Base-by-base conservation (phyloP, 23 tunicate genomes). In the Botrylloides violaceus region DNA sequence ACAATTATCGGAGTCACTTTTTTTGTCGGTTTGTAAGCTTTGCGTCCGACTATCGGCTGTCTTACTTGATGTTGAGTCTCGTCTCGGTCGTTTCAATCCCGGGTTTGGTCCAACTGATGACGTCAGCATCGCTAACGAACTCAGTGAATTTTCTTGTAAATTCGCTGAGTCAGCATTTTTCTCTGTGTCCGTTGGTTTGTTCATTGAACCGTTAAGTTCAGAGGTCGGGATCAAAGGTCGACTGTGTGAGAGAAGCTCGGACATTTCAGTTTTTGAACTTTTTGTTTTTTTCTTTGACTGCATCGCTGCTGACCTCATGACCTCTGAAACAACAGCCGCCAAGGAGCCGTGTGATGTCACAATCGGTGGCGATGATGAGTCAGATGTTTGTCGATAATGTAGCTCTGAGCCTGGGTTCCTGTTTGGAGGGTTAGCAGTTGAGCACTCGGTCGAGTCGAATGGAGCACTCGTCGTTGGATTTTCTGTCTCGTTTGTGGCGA, bases 301-400 rank as follows among this genome's bases (percentile, higher is more conserved):
- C 56, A 84, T 84, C 2, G 83, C 92, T 33, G 92, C 92, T 33
- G 79, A 66, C 34, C 92, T 60, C 76, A 84, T 84, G 58, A 84
- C 92, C 50, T 72, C 92, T 0, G 83, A 84, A 31, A 84, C 83
- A 28, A 78, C 83, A 37, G 77, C 92, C 15, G 92, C 92, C 3
- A 84, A 39, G 5, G 83, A 37, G 32, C 82, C 73, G 2, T 31
- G 57, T 26, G 71, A 21, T 2, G 73, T 9, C 3, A 23, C 9
- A 38, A 31, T 9, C 20, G 22, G 34, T 34, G 73, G 5, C 29
- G 56, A 5, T 3, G 56, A 34, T 9, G 55, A 3, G 20, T 66
- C 73, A 2, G 56, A 15, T 39, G 73, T 4, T 53, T 66, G 56
- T 25, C 36, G 35, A 28, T 23, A 58, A 29, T 63, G 25, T 29